These are phyloP conservation scores for Nyctibius grandis DNA, from an alignment of 2,797 vertebrate genomes.

Conservation along the genomic window DNA sequence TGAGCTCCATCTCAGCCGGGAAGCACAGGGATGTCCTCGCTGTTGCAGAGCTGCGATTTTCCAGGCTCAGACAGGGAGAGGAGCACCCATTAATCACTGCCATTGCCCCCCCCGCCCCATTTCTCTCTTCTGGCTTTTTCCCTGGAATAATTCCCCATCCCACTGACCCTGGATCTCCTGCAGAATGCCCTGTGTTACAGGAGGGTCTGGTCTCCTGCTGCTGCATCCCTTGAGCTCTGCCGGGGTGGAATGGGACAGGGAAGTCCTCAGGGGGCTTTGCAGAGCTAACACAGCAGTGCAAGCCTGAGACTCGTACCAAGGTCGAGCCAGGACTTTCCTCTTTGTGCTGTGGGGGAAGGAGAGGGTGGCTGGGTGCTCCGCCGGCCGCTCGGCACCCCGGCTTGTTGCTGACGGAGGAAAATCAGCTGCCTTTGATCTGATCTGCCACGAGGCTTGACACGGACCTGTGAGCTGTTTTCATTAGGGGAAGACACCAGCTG, in stretches of 20 bases:
- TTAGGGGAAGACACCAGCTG: constrained; percentile 54
- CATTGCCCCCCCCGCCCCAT: rapidly evolving
- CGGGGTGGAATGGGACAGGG: background rate
- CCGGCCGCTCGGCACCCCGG: rapidly evolving
- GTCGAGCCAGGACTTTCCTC: background rate
- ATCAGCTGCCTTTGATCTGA: constrained; percentile 2
- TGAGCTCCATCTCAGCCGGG: background rate
- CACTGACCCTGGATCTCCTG: background rate
- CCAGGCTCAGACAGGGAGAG: background rate
- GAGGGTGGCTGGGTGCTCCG: background rate
- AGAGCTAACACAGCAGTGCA: background rate
- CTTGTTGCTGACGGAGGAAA: background rate
- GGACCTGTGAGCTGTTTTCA: constrained; percentile 37
- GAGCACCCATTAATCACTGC: background rate
- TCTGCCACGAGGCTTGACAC: constrained; percentile 12
- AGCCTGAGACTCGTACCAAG: background rate
- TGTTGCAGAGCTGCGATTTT: background rate
- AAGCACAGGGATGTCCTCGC: background rate
- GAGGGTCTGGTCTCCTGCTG: background rate
- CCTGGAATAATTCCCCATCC: background rate
- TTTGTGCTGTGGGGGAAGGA: background rate
- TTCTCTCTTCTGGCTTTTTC: background rate
- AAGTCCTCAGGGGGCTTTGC: background rate
- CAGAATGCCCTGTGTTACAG: too few species aligned
- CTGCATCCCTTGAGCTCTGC: background rate